Percentiles rank a stretch among this genome's conserved stretches.
phyloP scores from a whole-genome alignment of 2,797 vertebrate genomes.

The Platalea minor region DNA sequence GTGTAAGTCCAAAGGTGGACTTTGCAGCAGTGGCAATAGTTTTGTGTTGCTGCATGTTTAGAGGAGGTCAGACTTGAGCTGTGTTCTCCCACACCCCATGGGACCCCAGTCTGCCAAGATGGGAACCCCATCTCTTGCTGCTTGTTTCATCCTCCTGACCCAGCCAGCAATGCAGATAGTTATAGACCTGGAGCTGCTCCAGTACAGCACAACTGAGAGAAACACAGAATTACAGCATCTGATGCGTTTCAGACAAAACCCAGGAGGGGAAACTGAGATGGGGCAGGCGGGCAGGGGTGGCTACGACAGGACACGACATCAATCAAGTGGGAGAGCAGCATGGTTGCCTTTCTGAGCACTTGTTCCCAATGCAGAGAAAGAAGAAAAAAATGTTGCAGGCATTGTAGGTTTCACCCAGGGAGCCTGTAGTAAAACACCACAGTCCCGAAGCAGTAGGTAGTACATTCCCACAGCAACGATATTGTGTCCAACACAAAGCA shows the following conservation, averaged over 20 bases:
- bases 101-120: not conserved
- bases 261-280: not conserved
- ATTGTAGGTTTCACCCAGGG: not conserved
- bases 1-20: not conserved
- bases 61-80: not conserved
- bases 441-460: not conserved
- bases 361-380: not conserved
- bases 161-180: not conserved
- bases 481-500: not conserved
- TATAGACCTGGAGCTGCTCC: not conserved
- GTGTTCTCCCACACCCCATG: not conserved
- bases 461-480: not conserved
- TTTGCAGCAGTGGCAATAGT: not conserved
- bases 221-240: not conserved
- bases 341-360: not conserved
- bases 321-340: not conserved
- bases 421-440: not conserved
- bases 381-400: not conserved
- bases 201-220: not conserved
- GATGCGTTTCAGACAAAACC: not conserved
- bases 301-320: not conserved
- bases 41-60: not conserved
- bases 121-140: not conserved
- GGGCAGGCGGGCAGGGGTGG: not conserved
- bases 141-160: not conserved